Percentiles rank a stretch among this genome's conserved stretches.
Evolutionary conservation across 2,888 invertebrate genomes (phyloP).

Genomic region (Philopedon plagiatum): DNA sequence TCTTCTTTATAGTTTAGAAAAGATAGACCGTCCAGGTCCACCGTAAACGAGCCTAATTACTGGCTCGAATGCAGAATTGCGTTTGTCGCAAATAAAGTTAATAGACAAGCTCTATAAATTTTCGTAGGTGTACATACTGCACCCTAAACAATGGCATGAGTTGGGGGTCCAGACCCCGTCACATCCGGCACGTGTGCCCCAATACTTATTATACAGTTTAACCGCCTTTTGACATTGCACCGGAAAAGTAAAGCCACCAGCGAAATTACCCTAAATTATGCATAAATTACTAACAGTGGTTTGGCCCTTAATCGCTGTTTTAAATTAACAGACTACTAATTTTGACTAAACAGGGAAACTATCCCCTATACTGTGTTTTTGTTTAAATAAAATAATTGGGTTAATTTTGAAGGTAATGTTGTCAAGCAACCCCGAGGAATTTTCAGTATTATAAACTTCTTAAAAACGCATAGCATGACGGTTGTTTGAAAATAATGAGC

Average conservation of each 20-base stretch:
- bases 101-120: constrained; percentile 35
- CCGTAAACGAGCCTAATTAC: too few species aligned
- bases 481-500: too few species aligned
- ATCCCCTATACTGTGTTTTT: neutral
- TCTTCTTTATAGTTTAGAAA: too few species aligned
- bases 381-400: constrained; percentile 6
- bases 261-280: constrained; percentile 58
- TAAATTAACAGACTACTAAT: constrained; percentile 27
- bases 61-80: neutral
- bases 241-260: constrained; percentile 60
- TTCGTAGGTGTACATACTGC: constrained; percentile 29
- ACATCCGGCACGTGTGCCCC: constrained; percentile 63
- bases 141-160: constrained; percentile 54
- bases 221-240: constrained; percentile 60
- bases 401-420: neutral
- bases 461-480: too few species aligned
- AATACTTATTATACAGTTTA: constrained; percentile 58
- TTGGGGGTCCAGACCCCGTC: constrained; percentile 52
- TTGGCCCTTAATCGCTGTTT: constrained; percentile 32
- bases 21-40: too few species aligned
- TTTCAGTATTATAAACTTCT: too few species aligned
- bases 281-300: constrained; percentile 49
- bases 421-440: too few species aligned
- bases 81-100: constrained; percentile 2
- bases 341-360: constrained; percentile 21